Percentiles rank a stretch among this genome's conserved stretches.
phyloP scores from a whole-genome alignment of 2,797 vertebrate genomes.

The Darevskia nairensis region DNA sequence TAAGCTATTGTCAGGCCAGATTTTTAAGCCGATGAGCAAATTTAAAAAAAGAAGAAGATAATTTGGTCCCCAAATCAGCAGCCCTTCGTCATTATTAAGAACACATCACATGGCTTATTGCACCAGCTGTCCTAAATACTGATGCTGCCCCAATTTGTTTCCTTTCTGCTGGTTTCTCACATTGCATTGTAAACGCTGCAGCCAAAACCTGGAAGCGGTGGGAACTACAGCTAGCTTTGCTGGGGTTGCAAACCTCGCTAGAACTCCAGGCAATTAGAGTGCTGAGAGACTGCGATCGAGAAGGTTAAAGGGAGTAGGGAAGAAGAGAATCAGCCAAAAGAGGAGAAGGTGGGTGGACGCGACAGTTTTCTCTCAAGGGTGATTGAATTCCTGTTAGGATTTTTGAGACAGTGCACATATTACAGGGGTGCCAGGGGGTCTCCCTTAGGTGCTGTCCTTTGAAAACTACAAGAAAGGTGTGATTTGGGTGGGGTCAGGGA shows the following conservation, averaged over 20 bases:
- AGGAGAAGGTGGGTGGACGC: neutral
- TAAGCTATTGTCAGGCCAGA: slow-evolving; percentile 19
- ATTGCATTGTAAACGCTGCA: slow-evolving; percentile 2
- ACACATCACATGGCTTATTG: neutral
- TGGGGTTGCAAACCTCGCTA: slow-evolving; percentile 16
- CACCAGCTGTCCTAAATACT: slow-evolving; percentile 30
- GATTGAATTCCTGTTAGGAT: neutral
- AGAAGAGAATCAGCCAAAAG: neutral
- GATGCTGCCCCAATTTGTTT: slow-evolving; percentile 3
- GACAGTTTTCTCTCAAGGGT: neutral
- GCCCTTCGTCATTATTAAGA: slow-evolving; percentile 20
- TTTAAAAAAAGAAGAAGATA: neutral
- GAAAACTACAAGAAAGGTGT: neutral
- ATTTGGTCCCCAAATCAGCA: slow-evolving; percentile 38
- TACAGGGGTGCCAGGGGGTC: neutral
- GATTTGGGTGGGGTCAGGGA: neutral
- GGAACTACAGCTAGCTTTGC: neutral
- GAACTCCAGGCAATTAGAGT: neutral
- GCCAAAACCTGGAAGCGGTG: neutral
- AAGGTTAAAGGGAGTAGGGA: slow-evolving; percentile 5
- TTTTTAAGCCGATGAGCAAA: slow-evolving; percentile 21
- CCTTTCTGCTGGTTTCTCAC: slow-evolving; percentile 21
- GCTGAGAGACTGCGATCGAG: slow-evolving; percentile 15
- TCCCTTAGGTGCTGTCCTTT: neutral
- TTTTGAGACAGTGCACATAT: neutral